phyloP scores from a whole-genome alignment of 2,797 vertebrate genomes.

The Merluccius polli region DNA sequence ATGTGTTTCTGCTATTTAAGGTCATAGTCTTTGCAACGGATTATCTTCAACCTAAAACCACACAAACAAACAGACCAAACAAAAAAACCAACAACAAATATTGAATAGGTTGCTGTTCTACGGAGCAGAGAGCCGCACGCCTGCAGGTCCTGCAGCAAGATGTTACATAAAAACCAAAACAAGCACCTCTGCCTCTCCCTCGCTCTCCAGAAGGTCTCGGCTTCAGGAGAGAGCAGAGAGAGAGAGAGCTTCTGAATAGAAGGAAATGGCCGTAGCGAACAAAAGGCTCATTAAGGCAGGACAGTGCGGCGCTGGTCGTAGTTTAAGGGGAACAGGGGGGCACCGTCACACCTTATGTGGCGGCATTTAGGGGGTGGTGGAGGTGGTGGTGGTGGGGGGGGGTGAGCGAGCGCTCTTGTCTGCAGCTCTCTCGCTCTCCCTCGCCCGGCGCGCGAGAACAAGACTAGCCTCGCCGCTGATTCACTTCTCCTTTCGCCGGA shows the following conservation, averaged over 20 bases:
- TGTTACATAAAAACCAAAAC: neutral
- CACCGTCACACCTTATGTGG: conserved; percentile 29
- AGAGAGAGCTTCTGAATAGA: neutral
- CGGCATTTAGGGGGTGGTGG: conserved; percentile 34
- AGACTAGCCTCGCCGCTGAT: conserved; percentile 33
- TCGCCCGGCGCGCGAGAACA: neutral
- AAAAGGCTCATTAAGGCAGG: neutral
- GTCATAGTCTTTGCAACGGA: neutral
- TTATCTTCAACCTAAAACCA: neutral
- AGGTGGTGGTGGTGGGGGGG: neutral
- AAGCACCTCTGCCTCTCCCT: neutral
- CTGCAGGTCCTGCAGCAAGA: neutral
- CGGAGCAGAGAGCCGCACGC: neutral
- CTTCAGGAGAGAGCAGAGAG: neutral
- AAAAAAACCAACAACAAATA: neutral
- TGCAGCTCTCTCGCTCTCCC: conserved; percentile 26
- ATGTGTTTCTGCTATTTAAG: neutral
- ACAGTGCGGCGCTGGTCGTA: neutral
- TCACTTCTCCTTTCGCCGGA: conserved; percentile 62
- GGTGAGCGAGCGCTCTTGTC: conserved; percentile 38
- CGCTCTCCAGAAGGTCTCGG: too few species aligned
- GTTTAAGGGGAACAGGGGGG: neutral
- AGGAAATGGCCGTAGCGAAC: neutral
- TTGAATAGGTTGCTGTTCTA: neutral
- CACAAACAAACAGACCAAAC: neutral